Percentiles rank a stretch among this genome's conserved stretches.
Conservation (phyloP, 2,888 invertebrate species). For the Nemapogon koenigi region DNA sequence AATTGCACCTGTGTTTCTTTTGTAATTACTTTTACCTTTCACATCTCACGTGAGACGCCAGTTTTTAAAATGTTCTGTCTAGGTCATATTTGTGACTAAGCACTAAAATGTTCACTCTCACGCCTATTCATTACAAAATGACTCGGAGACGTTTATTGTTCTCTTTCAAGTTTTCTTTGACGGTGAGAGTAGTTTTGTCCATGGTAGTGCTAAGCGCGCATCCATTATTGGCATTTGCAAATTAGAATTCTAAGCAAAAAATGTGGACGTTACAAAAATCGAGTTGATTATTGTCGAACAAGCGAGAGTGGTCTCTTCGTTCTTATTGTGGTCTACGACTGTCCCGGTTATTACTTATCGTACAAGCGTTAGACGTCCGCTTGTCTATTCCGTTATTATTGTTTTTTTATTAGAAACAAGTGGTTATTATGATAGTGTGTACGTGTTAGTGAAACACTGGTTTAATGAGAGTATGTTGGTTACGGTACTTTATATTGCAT, state of each 20-base stretch:
- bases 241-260: slow-evolving; percentile 41
- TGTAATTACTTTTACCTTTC: too few species aligned
- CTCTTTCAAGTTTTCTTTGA: slow-evolving; percentile 40
- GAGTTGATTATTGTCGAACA: slow-evolving; percentile 33
- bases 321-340: slow-evolving; percentile 7
- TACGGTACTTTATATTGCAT: slow-evolving; percentile 10
- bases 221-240: slow-evolving; percentile 47
- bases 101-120: slow-evolving; percentile 2
- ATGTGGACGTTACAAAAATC: slow-evolving; percentile 33
- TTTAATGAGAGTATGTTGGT: slow-evolving; percentile 3
- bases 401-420: slow-evolving; percentile 6
- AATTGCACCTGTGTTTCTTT: too few species aligned
- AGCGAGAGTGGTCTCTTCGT: slow-evolving; percentile 34
- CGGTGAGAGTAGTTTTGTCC: slow-evolving; percentile 44
- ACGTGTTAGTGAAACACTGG: slow-evolving; percentile 5
- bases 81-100: slow-evolving; percentile 4
- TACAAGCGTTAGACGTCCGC: slow-evolving; percentile 6
- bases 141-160: slow-evolving; percentile 11
- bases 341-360: slow-evolving; percentile 6
- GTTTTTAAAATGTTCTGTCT: too few species aligned
- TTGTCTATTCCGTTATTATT: slow-evolving; percentile 10
- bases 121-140: slow-evolving; percentile 2
- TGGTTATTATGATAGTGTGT: slow-evolving; percentile 3
- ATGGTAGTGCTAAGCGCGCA: slow-evolving; percentile 20
- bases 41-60: too few species aligned